Base-by-base conservation (phyloP, 2,888 invertebrate genomes). In the Diarsia dahlii region DNA sequence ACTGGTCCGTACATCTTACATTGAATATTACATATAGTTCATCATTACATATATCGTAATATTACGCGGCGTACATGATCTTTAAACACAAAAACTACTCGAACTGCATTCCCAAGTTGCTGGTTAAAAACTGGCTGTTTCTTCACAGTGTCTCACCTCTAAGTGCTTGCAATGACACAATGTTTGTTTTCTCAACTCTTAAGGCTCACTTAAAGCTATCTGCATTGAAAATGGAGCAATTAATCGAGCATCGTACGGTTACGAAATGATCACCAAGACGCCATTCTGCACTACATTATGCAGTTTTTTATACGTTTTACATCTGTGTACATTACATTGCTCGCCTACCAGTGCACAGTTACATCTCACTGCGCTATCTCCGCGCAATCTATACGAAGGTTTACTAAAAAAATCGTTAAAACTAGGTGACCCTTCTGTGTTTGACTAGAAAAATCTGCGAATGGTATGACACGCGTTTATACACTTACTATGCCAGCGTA, bases 211-310 rank as follows among this genome's bases (percentile, higher is more conserved):
- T 91, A 90, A 90, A 88, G 80, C 87, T 90, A 91, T 92, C 89
- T 90, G 88, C 90, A 87, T 89, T 89, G 89, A 91, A 93, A 94
- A 92, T 92, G 88, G 91, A 92, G 90, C 92, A 93, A 93, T 94
- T 93, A 93, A 95, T 94, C 91, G 90, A 92, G 90, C 91, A 93
- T 93, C 92, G 90, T 89, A 90, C 89, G 89, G 88, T 94, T 94
- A 90, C 93, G 90, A 89, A 91, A 94, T 89, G 85, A 90, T 90
- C 89, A 87, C 88, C 88, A 89, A 91, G 89, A 88, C 85, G 84
- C 80, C 76, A 81, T 82, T 78, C 66, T 76, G 81, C 87, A 86
- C 84, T 74, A 74, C 79, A 81, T 82, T 86, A 80, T 82, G 86
- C 77, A 88, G 87, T 87, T 88, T 84, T 88, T 73, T 79, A 75